These are phyloP conservation scores for Berghia stephanieae DNA, from an alignment of 1,140 invertebrate species.

Conservation along the genomic window DNA sequence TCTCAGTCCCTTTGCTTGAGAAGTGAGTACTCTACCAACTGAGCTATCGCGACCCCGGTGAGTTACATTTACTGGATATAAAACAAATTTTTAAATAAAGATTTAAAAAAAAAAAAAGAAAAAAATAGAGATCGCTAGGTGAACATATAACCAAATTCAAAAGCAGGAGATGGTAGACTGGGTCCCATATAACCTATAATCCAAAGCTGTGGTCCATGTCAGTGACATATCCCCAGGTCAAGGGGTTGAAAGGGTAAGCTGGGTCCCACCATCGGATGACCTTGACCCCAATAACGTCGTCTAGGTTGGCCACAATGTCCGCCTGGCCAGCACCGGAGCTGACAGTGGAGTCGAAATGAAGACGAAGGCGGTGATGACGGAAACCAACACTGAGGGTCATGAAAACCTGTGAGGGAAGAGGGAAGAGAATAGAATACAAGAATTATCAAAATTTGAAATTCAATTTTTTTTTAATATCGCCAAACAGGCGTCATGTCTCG, in stretches of 20 bases:
- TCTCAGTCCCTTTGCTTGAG: too few species aligned
- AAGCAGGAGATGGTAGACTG: too few species aligned
- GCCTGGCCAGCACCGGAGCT: conserved; percentile 61
- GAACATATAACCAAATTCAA: too few species aligned
- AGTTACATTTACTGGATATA: too few species aligned
- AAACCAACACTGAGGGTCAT: conserved; percentile 72
- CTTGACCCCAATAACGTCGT: conserved; percentile 73
- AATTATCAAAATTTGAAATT: not conserved
- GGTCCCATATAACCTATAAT: not conserved
- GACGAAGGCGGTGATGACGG: conserved; percentile 71
- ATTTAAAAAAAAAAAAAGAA: too few species aligned
- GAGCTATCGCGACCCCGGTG: too few species aligned
- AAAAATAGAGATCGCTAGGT: too few species aligned
- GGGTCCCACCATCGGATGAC: conserved; percentile 80
- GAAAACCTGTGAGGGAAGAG: conserved; percentile 70
- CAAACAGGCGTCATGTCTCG: too few species aligned
- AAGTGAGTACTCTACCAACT: too few species aligned
- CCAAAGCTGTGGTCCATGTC: not conserved
- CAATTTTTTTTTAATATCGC: too few species aligned
- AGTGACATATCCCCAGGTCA: not conserved
- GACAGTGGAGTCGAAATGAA: conserved; percentile 70
- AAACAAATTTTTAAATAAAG: too few species aligned
- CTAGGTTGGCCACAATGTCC: conserved; percentile 66
- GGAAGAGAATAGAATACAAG: not conserved
- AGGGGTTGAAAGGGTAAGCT: conserved; percentile 69